A percentile compares a stretch with the other conserved stretches of the same genome.
Conservation (phyloP, 1,140 invertebrate species). For the Nylanderia fulva region DNA sequence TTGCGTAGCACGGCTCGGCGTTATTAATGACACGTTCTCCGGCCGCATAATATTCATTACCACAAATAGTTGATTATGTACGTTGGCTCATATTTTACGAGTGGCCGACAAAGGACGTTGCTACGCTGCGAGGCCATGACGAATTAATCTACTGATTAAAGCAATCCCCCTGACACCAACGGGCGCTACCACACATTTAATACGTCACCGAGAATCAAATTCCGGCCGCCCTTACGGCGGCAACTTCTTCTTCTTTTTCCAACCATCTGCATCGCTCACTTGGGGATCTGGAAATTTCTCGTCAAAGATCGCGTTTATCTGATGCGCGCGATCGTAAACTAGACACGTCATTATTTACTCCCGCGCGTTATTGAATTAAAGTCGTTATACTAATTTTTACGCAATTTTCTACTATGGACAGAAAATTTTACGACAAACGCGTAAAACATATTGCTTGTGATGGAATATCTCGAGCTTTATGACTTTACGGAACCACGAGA, state of each 20-base stretch:
- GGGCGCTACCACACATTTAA: constrained; percentile 84
- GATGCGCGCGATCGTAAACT: background rate
- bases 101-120: constrained; percentile 84
- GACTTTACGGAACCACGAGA: background rate
- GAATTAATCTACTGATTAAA: constrained; percentile 86
- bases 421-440: background rate
- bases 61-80: constrained; percentile 86
- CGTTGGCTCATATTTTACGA: constrained; percentile 83
- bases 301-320: constrained; percentile 35
- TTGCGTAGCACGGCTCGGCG: constrained; percentile 76
- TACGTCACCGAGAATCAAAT: constrained; percentile 84
- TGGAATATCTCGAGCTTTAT: background rate
- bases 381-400: constrained; percentile 4
- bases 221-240: constrained; percentile 75
- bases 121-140: constrained; percentile 83
- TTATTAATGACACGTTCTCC: constrained; percentile 84
- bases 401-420: background rate
- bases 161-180: constrained; percentile 83
- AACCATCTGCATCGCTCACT: constrained; percentile 75
- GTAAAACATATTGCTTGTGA: background rate
- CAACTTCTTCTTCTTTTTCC: constrained; percentile 76
- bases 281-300: constrained; percentile 63
- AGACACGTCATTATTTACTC: background rate
- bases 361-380: constrained; percentile 32
- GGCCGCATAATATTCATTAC: constrained; percentile 85